Percentiles rank a stretch among this genome's conserved stretches.
Evolutionary conservation across 2,888 invertebrate genomes (phyloP).

Genomic region (Phengaris arion): DNA sequence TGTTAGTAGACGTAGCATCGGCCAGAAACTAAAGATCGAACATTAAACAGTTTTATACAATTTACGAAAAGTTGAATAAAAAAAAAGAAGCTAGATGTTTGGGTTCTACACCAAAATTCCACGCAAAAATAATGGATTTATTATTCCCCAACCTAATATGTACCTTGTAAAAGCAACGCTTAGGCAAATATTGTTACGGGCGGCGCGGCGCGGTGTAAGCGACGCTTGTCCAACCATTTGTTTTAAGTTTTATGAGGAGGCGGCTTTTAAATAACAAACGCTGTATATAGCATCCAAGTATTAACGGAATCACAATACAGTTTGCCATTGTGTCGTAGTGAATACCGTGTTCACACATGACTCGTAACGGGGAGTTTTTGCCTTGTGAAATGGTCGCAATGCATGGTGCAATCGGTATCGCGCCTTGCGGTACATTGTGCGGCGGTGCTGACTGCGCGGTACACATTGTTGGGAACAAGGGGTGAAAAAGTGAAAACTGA

Average conservation of each 20-base stretch:
- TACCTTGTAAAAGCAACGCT: neutral
- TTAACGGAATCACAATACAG: slow-evolving; percentile 25
- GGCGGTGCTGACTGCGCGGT: neutral
- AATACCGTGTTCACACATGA: slow-evolving; percentile 21
- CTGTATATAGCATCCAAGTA: neutral
- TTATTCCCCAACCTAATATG: neutral
- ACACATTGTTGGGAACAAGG: slow-evolving; percentile 12
- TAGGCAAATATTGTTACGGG: neutral
- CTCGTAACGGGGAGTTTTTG: slow-evolving; percentile 12
- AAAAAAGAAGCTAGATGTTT: no score
- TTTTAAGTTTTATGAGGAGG: slow-evolving; percentile 8
- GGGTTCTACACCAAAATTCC: neutral
- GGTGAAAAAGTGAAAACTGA: neutral
- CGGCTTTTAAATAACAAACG: slow-evolving; percentile 5
- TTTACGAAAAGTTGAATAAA: no score
- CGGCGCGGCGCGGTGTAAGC: neutral
- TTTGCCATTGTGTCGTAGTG: slow-evolving; percentile 12
- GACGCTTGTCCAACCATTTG: neutral
- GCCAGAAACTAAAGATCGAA: neutral
- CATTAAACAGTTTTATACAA: neutral
- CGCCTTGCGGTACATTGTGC: slow-evolving; percentile 19
- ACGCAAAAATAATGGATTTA: neutral
- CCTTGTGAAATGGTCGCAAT: slow-evolving; percentile 27
- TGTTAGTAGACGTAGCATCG: no score
- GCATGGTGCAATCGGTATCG: neutral